Base-by-base conservation (phyloP, 2,113 vertebrate genomes). In the Chinchilla lanigera region DNA sequence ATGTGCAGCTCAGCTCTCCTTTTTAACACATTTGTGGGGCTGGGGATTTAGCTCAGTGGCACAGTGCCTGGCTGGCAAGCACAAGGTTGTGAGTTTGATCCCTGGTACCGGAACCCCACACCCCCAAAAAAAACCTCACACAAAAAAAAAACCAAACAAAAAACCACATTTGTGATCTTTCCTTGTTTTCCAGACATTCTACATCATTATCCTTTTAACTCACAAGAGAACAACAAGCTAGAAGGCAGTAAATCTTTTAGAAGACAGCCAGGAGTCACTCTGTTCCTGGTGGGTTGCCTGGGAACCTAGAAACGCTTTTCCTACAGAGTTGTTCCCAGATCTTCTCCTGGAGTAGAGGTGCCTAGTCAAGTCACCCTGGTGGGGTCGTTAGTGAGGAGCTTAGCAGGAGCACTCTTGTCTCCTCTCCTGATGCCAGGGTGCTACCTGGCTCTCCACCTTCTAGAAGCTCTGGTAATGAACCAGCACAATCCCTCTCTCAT, bases 181-280 rank as follows among this genome's bases (percentile, higher is more conserved):
- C 41, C 41, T 94, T 80, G 30, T 86, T 97, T 95, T 83, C 35
- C 41, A 67, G 35, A 75, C n/a, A 60, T 54, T 90, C 54, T 86
- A 41, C 14, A 28, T 26, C n/a, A 83, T 35, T 86, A 82, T 54
- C 4, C 47, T 88, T 93, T 93, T 58, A 71, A 78, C 6, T 19
- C 61, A 60, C 54, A 77, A 60, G 38, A 35, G 60, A 78, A 52
- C 35, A 77, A 54, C 44, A 89, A 47, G 3, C 12, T 63, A 86
- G 16, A 5, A 38, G 24, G 52, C 2, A 58, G 91, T 33, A 81
- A 82, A 82, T 10, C 10, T 80, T 95, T 75, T 52, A 87, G 11
- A 84, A 81, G 56, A 73, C 44, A 92, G 92, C 35, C 12, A 83
- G 78, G 41, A 71, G 24, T 8, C 17, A 5, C 12, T 7, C 69